Conservation (phyloP, 2,797 vertebrate genomes). For the Gambelia wislizenii region DNA sequence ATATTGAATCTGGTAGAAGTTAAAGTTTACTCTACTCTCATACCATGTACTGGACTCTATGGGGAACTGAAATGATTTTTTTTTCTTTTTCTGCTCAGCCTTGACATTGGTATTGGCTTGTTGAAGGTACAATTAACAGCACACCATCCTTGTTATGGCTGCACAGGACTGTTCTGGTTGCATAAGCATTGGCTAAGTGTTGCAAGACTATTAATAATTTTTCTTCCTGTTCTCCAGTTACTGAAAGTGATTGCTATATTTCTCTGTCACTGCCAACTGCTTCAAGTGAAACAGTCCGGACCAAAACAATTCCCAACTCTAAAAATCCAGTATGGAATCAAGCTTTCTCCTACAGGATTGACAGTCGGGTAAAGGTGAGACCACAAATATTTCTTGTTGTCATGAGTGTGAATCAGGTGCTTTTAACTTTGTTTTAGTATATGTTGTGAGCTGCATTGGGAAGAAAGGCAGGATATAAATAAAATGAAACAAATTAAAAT, state of each 20-base stretch:
- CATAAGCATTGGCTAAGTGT: background rate
- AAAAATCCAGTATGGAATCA: conserved; percentile 87
- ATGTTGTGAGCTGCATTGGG: no score
- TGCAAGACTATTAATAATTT: background rate
- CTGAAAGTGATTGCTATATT: conserved; percentile 84
- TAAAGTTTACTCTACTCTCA: no score
- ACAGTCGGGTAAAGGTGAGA: conserved; percentile 83
- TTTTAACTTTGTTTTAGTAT: no score
- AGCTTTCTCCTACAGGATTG: conserved; percentile 84
- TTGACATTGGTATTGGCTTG: background rate
- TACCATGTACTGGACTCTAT: background rate
- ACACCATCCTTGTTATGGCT: background rate
- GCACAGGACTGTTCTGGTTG: background rate
- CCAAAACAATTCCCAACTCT: conserved; percentile 78
- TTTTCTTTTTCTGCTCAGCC: background rate
- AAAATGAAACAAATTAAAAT: no score
- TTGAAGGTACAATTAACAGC: background rate
- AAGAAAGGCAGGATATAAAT: no score
- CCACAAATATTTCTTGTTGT: fast-evolving
- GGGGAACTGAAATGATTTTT: no score
- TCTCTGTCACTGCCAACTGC: conserved; percentile 85
- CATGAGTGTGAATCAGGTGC: background rate
- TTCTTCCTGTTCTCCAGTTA: conserved; percentile 72
- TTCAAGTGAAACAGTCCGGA: conserved; percentile 75
- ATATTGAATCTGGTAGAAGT: background rate